Conservation (phyloP, 2,797 vertebrate species). For the Sebastolobus altivelis region DNA sequence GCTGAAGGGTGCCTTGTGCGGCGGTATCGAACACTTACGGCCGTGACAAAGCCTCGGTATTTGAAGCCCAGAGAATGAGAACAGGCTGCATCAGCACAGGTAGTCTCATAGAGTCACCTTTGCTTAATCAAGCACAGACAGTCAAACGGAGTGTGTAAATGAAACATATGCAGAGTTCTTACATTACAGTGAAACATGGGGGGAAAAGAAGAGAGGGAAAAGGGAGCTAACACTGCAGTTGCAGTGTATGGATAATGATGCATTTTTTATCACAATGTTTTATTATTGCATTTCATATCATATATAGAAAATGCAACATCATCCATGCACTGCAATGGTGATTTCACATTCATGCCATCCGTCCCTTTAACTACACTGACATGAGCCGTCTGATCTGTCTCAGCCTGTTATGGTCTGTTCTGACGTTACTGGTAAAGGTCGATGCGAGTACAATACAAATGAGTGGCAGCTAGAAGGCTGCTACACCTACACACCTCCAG, state of each 20-base stretch:
- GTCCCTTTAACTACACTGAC: constrained; percentile 5
- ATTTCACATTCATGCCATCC: neutral
- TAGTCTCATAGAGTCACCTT: constrained; percentile 2
- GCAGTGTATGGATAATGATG: neutral
- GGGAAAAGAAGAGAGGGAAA: neutral
- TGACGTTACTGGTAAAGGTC: neutral
- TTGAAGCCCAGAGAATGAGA: too few species aligned
- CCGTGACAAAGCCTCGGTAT: too few species aligned
- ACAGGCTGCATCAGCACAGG: neutral
- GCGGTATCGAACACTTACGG: too few species aligned
- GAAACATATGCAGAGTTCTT: constrained; percentile 2
- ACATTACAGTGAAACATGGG: neutral
- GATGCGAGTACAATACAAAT: constrained; percentile 11
- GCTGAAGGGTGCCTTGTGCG: too few species aligned
- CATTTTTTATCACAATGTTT: neutral
- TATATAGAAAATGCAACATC: too few species aligned
- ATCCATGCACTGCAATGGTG: neutral
- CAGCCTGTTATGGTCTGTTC: neutral
- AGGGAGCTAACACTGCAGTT: neutral
- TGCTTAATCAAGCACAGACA: constrained; percentile 1
- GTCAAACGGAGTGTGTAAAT: neutral
- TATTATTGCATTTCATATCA: neutral
- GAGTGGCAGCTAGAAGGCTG: constrained; percentile 1
- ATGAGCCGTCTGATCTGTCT: neutral
- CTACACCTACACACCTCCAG: constrained; percentile 7